A percentile compares a stretch with the other conserved stretches of the same genome.
These are phyloP conservation scores for Clamator glandarius DNA, from an alignment of 2,797 vertebrate species.

Conservation along the genomic window DNA sequence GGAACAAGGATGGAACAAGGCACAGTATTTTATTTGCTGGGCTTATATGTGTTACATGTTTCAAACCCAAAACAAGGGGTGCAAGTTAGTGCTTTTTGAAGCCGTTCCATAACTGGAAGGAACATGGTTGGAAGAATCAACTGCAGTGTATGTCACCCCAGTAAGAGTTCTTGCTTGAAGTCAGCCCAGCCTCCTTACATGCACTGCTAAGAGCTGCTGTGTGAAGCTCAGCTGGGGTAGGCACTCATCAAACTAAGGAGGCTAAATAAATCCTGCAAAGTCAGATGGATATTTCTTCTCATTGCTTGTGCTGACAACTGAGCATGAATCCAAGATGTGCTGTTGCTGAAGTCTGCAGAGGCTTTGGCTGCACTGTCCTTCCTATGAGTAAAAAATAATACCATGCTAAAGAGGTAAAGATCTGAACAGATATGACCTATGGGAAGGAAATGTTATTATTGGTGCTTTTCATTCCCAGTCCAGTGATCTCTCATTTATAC, in stretches of 20 bases:
- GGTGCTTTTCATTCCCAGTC: neutral
- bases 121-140: neutral
- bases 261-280: neutral
- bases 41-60: too few relatives aligned
- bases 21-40: neutral
- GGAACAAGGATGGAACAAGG: neutral
- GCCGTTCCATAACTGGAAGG: neutral
- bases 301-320: neutral
- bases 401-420: neutral
- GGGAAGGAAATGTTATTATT: neutral
- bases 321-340: neutral
- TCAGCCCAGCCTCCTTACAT: neutral
- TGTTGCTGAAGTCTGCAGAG: neutral
- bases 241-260: neutral
- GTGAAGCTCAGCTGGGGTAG: neutral
- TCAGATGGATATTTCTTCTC: neutral
- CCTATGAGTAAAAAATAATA: neutral
- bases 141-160: neutral
- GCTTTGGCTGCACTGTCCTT: fast-evolving
- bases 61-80: neutral
- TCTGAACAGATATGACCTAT: neutral
- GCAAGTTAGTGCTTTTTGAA: neutral
- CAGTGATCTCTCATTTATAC: neutral
- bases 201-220: neutral
- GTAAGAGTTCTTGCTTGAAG: neutral